Percentiles rank a stretch among this genome's conserved stretches.
These are phyloP conservation scores for Thalassarche chlororhynchos DNA, from an alignment of 2,113 vertebrate species.

Conservation along the genomic window DNA sequence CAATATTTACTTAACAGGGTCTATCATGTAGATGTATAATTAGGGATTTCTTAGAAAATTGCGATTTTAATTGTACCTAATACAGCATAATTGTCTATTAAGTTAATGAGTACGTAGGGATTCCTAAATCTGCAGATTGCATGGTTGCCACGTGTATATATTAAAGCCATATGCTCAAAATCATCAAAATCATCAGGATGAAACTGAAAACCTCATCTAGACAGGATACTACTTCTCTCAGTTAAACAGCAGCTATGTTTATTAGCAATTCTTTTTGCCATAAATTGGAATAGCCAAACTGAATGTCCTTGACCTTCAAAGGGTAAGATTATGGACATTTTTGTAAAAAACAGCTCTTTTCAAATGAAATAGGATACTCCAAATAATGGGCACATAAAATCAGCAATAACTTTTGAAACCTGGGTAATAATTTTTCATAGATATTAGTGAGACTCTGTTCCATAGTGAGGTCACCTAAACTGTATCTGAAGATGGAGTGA, in stretches of 20 bases:
- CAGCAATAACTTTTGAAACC: not conserved
- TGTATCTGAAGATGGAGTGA: not conserved
- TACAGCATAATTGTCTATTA: conserved; percentile 52
- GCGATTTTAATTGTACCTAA: not conserved
- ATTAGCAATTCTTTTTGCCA: not conserved
- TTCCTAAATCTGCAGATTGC: conserved; percentile 50
- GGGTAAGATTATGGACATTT: not conserved
- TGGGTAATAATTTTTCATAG: not conserved
- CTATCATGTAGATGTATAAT: conserved; percentile 26
- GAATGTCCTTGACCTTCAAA: not conserved
- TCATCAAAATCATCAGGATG: not conserved
- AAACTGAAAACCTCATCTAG: not conserved
- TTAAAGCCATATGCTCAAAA: not conserved
- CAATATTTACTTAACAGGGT: not conserved
- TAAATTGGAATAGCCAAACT: not conserved
- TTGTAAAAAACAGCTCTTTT: not conserved
- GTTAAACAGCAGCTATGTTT: not conserved
- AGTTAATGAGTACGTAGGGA: conserved; percentile 42
- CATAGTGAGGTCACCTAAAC: not conserved
- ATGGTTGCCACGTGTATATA: not conserved
- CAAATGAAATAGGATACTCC: not conserved
- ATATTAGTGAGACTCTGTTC: not conserved
- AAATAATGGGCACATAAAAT: not conserved
- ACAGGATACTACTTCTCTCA: not conserved
- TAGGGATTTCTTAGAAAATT: conserved; percentile 37